Evolutionary conservation across 2,797 vertebrate genomes (phyloP), one percentile per base, ranked within the genome.

Genomic region (Lepus oiostolus): DNA sequence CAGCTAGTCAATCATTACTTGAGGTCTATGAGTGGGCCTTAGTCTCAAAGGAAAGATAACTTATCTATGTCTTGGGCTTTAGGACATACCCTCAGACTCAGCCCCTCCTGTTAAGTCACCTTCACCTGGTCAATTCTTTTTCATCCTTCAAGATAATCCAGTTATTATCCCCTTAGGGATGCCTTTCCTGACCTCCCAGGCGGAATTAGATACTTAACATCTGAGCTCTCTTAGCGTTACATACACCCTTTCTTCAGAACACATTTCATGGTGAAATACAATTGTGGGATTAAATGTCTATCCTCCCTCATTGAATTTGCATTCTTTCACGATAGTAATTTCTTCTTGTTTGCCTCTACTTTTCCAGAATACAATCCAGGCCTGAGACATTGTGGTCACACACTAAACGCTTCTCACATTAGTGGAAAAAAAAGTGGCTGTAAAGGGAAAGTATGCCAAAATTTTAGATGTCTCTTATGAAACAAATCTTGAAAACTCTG

Each of bases 381-480:
- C 30, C 63, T 86, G 85, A 32, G n/a, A 85, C 28, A 85, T 70
- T 50, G 24, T 47, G 65, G 4, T 11, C n/a, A 86, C n/a, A 72
- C 26, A 71, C 79, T 76, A 62, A 77, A 93, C 68, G 14, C 24
- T 85, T 95, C 70, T 91, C 22, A 60, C 21, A 28, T 62, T 82
- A 77, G 52, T 88, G 65, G 74, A 58, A 74, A 42, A 71, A 68
- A 77, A 38, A 94, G 60, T 42, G 26, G 35, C 12, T 74, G 9
- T 22, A 14, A 80, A 87, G 17, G 22, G 60, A 84, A 87, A 88
- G 70, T 90, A 11, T 71, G 52, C 52, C 8, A 85, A 38, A 94
- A 94, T 85, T 93, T 26, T 47, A 93, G 58, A 65, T 81, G 14
- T 70, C 79, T 95, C 52, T 93, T 86, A 85, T 89, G 68, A 87